A percentile compares a stretch with the other conserved stretches of the same genome.
Conservation (phyloP, 92 coral and sea anemone species). For the Diadumene lineata region DNA sequence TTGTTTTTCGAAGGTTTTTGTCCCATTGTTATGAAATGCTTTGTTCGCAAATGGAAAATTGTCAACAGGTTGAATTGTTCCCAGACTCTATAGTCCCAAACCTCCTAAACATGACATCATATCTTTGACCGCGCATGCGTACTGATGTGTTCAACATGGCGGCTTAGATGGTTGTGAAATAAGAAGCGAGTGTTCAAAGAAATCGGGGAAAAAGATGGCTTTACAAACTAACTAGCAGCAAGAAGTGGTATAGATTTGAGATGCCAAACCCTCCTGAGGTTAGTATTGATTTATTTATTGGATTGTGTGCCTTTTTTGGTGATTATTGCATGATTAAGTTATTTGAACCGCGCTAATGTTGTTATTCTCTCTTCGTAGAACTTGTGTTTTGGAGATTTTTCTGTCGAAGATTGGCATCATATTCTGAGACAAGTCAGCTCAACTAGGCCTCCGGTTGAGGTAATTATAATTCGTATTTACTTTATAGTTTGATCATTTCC, state of each 20-base stretch:
- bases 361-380: slow-evolving; percentile 46
- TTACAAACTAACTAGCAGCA: slow-evolving; percentile 2
- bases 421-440: slow-evolving; percentile 63
- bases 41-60: too few relatives aligned
- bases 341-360: background rate
- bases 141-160: slow-evolving; percentile 49
- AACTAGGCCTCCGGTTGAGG: slow-evolving; percentile 79
- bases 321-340: background rate
- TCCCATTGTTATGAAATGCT: too few relatives aligned
- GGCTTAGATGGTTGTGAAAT: slow-evolving; percentile 39
- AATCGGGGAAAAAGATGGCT: slow-evolving; percentile 27
- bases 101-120: slow-evolving; percentile 24
- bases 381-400: slow-evolving; percentile 77
- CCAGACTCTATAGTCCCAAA: too few relatives aligned
- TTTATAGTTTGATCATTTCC: background rate
- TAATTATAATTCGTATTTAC: slow-evolving; percentile 13
- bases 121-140: slow-evolving; percentile 36
- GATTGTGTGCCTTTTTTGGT: background rate
- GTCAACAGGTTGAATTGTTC: too few relatives aligned
- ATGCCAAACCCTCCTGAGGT: slow-evolving; percentile 49
- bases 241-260: slow-evolving; percentile 15
- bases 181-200: slow-evolving; percentile 12
- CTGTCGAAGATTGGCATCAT: slow-evolving; percentile 77
- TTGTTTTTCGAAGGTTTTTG: too few relatives aligned
- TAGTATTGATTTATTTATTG: background rate